Conservation (phyloP, 2,113 vertebrate species). For the Amblyopsis rosae region DNA sequence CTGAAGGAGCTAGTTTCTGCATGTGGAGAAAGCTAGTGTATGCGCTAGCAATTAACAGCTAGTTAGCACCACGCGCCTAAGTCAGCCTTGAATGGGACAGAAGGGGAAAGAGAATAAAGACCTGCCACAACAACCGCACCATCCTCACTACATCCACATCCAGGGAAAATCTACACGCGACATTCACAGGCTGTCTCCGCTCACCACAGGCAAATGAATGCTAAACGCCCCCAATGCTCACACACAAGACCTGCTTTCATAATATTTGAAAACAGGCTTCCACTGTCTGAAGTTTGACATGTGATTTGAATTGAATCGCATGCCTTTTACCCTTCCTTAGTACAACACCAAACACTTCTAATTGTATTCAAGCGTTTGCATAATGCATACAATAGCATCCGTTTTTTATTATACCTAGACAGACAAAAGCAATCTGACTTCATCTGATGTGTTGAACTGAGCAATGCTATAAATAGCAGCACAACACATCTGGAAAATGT, state of each 20-base stretch:
- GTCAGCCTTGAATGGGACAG: conserved; percentile 55
- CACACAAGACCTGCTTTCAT: conserved; percentile 27
- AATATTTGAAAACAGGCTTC: background rate
- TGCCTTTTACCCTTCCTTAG: conserved; percentile 39
- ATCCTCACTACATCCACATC: conserved; percentile 22
- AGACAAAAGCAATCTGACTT: background rate
- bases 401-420: conserved; percentile 1
- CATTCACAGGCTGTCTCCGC: conserved; percentile 12
- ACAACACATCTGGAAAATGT: too few relatives aligned
- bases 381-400: conserved; percentile 55
- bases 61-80: conserved; percentile 72
- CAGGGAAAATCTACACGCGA: conserved; percentile 26
- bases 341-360: conserved; percentile 35
- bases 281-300: background rate
- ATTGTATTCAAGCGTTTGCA: conserved; percentile 44
- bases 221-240: conserved; percentile 32
- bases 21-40: conserved; percentile 59
- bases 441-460: background rate
- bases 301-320: conserved; percentile 46
- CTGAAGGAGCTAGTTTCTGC: conserved; percentile 63
- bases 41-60: conserved; percentile 69
- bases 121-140: conserved; percentile 27
- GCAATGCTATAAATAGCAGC: conserved; percentile 14
- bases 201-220: conserved; percentile 30
- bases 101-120: conserved; percentile 47